Evolutionary conservation across 2,797 vertebrate species (phyloP), one percentile per base, ranked within the genome.

Genomic region (Cossypha heuglini): DNA sequence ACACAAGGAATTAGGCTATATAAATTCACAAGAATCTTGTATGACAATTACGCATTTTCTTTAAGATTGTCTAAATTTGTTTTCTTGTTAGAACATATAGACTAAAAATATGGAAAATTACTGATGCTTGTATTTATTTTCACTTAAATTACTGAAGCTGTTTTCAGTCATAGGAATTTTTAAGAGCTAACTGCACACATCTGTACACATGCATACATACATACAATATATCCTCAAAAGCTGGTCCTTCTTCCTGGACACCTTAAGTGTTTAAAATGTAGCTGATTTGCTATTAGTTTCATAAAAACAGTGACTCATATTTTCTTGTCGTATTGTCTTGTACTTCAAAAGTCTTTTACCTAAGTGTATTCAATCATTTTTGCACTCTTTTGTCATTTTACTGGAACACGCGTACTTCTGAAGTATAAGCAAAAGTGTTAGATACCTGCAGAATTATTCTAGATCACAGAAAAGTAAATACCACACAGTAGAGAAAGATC

Each of bases 261-360:
- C 10, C 7, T 3, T 2, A 79, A 54, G 3, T 61, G 33, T 89
- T 86, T 68, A 72, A 73, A 37, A 18, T 22, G 13, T 22, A 81
- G 25, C 43, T 86, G 45, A 25, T 89, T 71, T 90, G 82, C 21
- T 76, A 0, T 61, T 67, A n/a, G 13, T 80, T 71, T 57, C 14
- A 13, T 80, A 37, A 74, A 83, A 75, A 40, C 7, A 52, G 19
- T 59, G 46, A 71, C 24, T 57, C 21, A 29, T 77, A 29, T 75
- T 91, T 90, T 64, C 66, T 58, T 79, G 17, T 75, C 35, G 9
- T 74, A 40, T 43, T 72, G 18, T 81, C 16, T 91, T 73, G 45
- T 68, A 79, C 52, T 95, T 95, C 3, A 76, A 82, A 95, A 79
- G 48, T 74, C 37, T 93, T 90, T 73, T 22, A 66, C 28, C 31